Evolutionary conservation across 2,888 invertebrate genomes (phyloP).

Genomic region (Drosophila mimica): DNA sequence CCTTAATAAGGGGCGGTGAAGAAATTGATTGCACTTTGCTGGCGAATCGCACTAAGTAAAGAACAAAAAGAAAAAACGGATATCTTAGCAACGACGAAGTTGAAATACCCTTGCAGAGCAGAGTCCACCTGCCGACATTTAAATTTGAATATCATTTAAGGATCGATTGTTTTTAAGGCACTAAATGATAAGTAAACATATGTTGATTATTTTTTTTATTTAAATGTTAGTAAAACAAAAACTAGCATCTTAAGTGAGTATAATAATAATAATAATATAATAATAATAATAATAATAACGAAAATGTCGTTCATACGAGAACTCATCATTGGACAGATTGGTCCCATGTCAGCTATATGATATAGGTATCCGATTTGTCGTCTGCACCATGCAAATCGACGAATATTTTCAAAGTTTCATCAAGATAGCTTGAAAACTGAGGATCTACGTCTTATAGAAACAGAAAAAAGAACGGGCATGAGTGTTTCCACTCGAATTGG

Average conservation of each 20-base stretch:
- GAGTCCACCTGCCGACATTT: background rate
- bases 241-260: background rate
- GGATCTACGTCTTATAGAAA: background rate
- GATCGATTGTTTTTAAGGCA: background rate
- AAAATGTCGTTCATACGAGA: background rate
- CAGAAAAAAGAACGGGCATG: background rate
- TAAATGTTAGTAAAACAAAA: background rate
- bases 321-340: background rate
- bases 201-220: background rate
- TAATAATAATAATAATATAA: no score
- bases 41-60: constrained; percentile 6
- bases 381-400: background rate
- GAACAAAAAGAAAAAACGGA: background rate
- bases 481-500: background rate
- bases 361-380: background rate
- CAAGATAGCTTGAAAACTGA: background rate
- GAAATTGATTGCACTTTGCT: constrained; percentile 16
- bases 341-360: background rate
- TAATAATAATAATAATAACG: no score
- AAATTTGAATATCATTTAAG: background rate
- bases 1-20: constrained; percentile 10
- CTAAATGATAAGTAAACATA: background rate
- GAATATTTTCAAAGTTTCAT: background rate
- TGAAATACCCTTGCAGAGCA: background rate
- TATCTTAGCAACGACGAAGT: background rate